Conservation (phyloP, 1,140 invertebrate species). For the Eufriesea mexicana region DNA sequence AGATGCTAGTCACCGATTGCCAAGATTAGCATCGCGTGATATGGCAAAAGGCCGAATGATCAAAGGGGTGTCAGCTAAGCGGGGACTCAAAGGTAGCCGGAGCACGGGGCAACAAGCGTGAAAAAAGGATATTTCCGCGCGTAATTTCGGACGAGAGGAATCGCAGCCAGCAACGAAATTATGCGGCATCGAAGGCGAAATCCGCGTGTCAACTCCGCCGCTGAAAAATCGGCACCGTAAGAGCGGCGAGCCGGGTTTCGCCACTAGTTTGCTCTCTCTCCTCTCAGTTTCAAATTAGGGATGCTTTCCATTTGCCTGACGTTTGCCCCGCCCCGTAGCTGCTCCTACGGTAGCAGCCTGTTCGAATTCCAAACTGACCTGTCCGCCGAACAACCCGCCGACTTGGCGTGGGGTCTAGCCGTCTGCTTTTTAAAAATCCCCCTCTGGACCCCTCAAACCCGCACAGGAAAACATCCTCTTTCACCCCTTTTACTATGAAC, state of each 20-base stretch:
- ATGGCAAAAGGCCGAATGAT: too few relatives aligned
- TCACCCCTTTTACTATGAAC: too few relatives aligned
- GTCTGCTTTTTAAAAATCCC: slow-evolving; percentile 33
- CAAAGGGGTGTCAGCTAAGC: too few relatives aligned
- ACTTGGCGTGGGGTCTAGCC: slow-evolving; percentile 37
- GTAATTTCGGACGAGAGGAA: neutral
- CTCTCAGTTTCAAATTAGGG: slow-evolving; percentile 78
- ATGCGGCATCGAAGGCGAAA: neutral
- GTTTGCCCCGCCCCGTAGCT: slow-evolving; percentile 73
- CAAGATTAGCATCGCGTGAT: too few relatives aligned
- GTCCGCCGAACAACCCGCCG: slow-evolving; percentile 60
- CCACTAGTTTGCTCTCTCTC: slow-evolving; percentile 72
- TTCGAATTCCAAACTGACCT: slow-evolving; percentile 73
- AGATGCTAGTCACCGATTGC: too few relatives aligned
- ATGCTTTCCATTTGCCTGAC: slow-evolving; percentile 78
- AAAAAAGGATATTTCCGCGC: neutral
- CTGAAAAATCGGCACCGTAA: slow-evolving; percentile 40
- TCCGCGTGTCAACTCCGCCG: neutral
- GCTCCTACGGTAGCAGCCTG: slow-evolving; percentile 76
- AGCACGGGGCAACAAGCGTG: neutral
- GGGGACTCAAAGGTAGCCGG: neutral
- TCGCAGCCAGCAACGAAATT: neutral
- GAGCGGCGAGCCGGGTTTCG: slow-evolving; percentile 53
- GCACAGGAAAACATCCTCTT: neutral
- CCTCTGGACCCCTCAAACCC: neutral